Percentiles rank a stretch among this genome's conserved stretches.
Evolutionary conservation across 2,113 vertebrate species (phyloP).

Genomic region (Catharus minimus): DNA sequence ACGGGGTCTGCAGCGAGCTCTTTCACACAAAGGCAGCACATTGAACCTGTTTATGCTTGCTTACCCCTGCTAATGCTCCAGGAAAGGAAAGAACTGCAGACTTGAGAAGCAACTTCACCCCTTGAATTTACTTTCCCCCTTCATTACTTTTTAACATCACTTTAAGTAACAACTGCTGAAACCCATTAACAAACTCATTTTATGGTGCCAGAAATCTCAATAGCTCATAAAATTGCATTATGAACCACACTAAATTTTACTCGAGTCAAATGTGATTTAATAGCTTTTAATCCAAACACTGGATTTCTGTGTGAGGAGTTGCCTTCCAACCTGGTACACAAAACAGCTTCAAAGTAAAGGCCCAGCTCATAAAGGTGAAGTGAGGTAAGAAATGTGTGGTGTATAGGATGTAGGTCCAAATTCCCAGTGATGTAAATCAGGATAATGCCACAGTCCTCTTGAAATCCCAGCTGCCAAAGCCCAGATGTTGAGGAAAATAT

Average conservation of each 20-base stretch:
- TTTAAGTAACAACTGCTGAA: conserved; percentile 64
- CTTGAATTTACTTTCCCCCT: conserved; percentile 17
- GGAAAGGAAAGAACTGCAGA: not conserved
- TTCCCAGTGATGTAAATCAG: not conserved
- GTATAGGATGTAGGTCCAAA: not conserved
- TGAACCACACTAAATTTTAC: conserved; percentile 42
- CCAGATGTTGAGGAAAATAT: not conserved
- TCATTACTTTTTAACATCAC: conserved; percentile 43
- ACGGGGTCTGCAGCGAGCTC: not conserved
- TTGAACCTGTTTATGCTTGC: conserved; percentile 40
- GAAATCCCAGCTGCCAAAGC: not conserved
- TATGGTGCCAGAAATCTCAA: conserved; percentile 63
- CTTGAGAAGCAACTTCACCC: conserved; percentile 25
- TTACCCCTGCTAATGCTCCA: not conserved
- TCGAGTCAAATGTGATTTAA: conserved; percentile 48
- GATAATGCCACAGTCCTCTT: not conserved
- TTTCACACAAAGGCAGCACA: conserved; percentile 42
- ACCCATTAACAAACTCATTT: conserved; percentile 59
- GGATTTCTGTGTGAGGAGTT: not conserved
- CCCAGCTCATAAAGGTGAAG: not conserved
- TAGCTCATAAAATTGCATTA: conserved; percentile 58
- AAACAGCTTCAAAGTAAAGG: conserved; percentile 24
- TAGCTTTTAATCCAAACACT: conserved; percentile 46
- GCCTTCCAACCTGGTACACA: conserved; percentile 1
- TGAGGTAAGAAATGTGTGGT: not conserved